These are phyloP conservation scores for Leptarthrus brevirostris DNA, from an alignment of 2,888 invertebrate genomes.

Conservation along the genomic window DNA sequence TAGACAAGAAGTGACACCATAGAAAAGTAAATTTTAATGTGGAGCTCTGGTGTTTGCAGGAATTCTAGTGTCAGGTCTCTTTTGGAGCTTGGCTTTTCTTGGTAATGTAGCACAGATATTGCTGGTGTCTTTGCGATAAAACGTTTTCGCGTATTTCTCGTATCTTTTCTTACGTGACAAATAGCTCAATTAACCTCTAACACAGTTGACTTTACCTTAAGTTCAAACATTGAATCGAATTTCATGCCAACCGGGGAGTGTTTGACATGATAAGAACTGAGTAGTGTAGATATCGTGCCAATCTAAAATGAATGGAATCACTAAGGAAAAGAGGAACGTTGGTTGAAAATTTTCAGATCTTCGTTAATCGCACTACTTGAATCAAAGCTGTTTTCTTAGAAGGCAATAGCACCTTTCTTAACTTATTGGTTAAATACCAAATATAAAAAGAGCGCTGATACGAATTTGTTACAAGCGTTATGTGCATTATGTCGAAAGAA, in stretches of 20 bases:
- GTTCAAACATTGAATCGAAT: conserved; percentile 3
- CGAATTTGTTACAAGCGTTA: too few species aligned
- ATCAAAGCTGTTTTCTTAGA: too few species aligned
- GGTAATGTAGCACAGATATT: not conserved
- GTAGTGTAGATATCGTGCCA: not conserved
- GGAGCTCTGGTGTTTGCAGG: not conserved
- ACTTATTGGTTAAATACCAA: too few species aligned
- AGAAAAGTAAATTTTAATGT: not conserved
- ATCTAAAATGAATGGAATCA: not conserved
- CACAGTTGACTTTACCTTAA: not conserved
- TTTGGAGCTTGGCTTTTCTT: not conserved
- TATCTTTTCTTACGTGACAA: not conserved
- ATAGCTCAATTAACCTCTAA: not conserved
- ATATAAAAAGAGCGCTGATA: too few species aligned
- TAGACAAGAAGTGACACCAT: not conserved
- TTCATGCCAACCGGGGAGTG: not conserved
- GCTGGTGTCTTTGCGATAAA: not conserved
- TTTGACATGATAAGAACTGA: not conserved
- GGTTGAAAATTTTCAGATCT: too few species aligned
- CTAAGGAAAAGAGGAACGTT: too few species aligned
- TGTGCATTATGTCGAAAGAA: too few species aligned
- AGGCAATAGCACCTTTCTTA: too few species aligned
- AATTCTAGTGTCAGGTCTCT: not conserved
- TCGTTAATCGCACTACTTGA: too few species aligned
- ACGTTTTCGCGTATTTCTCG: not conserved